These are phyloP conservation scores for Stylophora pistillata DNA, from an alignment of 64 coral and sea anemone species.

Conservation along the genomic window DNA sequence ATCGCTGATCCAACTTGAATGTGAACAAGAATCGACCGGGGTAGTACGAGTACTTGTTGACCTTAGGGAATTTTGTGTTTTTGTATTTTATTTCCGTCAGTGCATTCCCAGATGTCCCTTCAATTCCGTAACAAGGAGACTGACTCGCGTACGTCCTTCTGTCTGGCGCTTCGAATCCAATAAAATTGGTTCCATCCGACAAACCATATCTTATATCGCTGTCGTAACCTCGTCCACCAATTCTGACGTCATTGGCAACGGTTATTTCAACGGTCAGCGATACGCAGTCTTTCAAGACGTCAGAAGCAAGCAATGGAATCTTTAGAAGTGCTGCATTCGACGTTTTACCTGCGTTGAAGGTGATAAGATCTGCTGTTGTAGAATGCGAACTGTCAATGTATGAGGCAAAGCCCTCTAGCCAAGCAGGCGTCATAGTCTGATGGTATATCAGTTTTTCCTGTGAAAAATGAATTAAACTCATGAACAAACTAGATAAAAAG, in stretches of 20 bases:
- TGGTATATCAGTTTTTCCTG: not conserved
- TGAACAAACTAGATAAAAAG: too few species aligned
- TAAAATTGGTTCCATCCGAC: not conserved
- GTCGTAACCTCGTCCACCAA: not conserved
- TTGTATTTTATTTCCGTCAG: too few species aligned
- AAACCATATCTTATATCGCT: constrained; percentile 17
- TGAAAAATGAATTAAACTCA: not conserved
- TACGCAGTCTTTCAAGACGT: not conserved
- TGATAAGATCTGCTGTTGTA: not conserved
- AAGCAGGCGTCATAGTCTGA: constrained; percentile 9
- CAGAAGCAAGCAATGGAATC: not conserved
- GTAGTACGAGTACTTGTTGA: not conserved
- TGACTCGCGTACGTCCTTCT: not conserved
- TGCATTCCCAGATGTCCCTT: not conserved
- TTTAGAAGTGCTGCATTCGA: not conserved
- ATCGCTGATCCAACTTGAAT: not conserved
- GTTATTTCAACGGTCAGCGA: constrained; percentile 10
- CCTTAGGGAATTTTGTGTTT: too few species aligned
- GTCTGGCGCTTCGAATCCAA: not conserved
- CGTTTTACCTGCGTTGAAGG: constrained; percentile 3
- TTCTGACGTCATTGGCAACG: constrained; percentile 12
- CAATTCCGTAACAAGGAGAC: not conserved
- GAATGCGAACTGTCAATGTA: not conserved
- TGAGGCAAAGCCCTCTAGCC: not conserved
- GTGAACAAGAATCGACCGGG: constrained; percentile 6